Base-by-base conservation (phyloP, 2,888 invertebrate species). In the Pandemis cinnamomeana region DNA sequence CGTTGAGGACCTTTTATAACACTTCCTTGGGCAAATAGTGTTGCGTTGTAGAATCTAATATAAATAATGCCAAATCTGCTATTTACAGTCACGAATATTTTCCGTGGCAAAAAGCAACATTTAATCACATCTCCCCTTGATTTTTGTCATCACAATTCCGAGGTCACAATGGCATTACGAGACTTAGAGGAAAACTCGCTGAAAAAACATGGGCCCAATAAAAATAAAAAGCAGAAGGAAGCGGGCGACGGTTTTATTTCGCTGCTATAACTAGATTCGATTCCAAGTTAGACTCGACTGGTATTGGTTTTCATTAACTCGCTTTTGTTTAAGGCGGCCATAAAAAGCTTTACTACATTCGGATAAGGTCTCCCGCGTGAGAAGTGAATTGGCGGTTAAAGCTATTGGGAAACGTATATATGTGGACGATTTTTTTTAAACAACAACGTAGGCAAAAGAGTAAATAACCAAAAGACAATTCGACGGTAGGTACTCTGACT, bases 111-210 rank as follows among this genome's bases (percentile, higher is more conserved):
- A n/a, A 46, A 48, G 7, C 46, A 64, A 27, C 20, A 27, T 69
- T 60, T 42, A 58, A 73, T 69, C 73, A 64, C 72, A 58, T 58
- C 63, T 53, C 66, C 61, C 68, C 63, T 67, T 69, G 69, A 51
- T 72, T 73, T 58, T 72, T 72, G 58, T 70, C 73, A 73, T 73
- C 73, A 73, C 73, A 70, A 69, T 73, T 70, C 73, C 69, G 66
- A 53, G 72, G 69, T 73, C 73, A 69, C 73, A 73, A 68, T 68
- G 69, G 63, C 71, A 60, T 69, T 69, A 69, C 46, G 51, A 53
- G 71, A 62, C 61, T 67, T 69, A 51, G 69, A 63, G 69, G 71
- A 44, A 58, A 64, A 64, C 48, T 36, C 51, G 62, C 67, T 66
- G 67, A 60, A 73, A 73, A 70, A 73, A 73, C 73, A 73, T 73